Conservation (phyloP, 2,113 vertebrate genomes). For the Syrrhaptes paradoxus region DNA sequence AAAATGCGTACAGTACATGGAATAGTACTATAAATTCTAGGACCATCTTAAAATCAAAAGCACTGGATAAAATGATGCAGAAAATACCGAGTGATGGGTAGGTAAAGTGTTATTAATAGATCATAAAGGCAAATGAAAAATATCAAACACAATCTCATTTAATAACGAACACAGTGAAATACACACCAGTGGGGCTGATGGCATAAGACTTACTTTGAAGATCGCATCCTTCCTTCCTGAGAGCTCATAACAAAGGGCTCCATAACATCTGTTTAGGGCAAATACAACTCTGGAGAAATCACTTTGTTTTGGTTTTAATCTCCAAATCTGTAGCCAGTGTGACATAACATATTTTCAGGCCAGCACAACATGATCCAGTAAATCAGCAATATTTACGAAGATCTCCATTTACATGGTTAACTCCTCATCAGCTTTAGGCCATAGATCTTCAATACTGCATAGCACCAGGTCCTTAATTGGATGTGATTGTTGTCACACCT, state of each 20-base stretch:
- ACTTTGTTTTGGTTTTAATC: not conserved
- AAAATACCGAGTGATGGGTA: slow-evolving; percentile 21
- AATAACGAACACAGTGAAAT: slow-evolving; percentile 23
- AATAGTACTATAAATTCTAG: slow-evolving; percentile 48
- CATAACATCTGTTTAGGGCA: not conserved
- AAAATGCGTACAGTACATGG: not conserved
- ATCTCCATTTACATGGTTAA: not conserved
- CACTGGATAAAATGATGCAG: not conserved
- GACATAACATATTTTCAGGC: not conserved
- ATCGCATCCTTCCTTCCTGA: not conserved
- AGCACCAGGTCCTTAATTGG: not conserved
- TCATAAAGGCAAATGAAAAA: slow-evolving; percentile 42
- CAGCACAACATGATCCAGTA: not conserved
- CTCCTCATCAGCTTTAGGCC: not conserved
- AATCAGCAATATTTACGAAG: not conserved
- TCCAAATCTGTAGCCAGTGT: not conserved
- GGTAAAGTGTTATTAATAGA: slow-evolving; percentile 33
- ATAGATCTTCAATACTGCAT: not conserved
- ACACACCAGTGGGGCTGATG: not conserved
- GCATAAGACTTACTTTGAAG: not conserved
- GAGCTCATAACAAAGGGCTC: not conserved
- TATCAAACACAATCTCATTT: slow-evolving; percentile 26
- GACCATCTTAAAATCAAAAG: not conserved
- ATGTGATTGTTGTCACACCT: not conserved
- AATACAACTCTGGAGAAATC: not conserved